Evolutionary conservation across 2,113 vertebrate genomes (phyloP), one percentile per base, ranked within the genome.

Genomic region (Recurvirostra avosetta): DNA sequence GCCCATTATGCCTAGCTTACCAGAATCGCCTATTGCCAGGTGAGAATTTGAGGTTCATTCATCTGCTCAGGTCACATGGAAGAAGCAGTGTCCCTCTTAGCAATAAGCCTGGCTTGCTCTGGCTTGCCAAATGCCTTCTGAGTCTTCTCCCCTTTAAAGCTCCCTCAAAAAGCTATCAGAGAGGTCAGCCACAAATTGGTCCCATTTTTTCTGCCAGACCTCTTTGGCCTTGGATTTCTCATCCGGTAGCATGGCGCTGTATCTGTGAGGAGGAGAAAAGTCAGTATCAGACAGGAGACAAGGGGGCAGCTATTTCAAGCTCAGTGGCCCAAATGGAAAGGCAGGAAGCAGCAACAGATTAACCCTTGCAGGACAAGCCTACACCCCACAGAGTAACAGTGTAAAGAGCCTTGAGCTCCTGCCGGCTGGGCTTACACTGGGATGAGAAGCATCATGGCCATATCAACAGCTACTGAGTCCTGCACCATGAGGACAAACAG

Each of bases 191-290:
- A 99, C 97, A 97, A 99, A 99, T 22, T 95, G 91, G 65, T 99
- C 94, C 99, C 99, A 99, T 94, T 96, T 98, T 85, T 89, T 97
- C 88, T 98, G 97, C 98, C 99, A 99, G 94, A 98, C 63, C 41
- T 84, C 82, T 92, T 88, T 80, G 8, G 98, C 97, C 72, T 97
- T 92, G 38, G 97, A 75, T 97, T 98, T 98, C 77, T 98, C 95
- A 7, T 80, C 15, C 0, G 81, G 92, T 9, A 59, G 85, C 97
- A 99, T 95, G 78, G 98, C 96, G 21, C 99, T 99, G 94, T 99
- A 99, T 96, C 99, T 99, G 98, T 18, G 29, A 66, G 75, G 61
- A 90, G 38, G 63, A 90, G 56, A 73, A 53, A 86, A 74, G 16
- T 25, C 53, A 68, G 20, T n/a, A 38, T 97, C 62, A 95, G 88